Evolutionary conservation across 2,113 vertebrate genomes (phyloP), one percentile per base, ranked within the genome.

Genomic region (Chiloscyllium plagiosum): DNA sequence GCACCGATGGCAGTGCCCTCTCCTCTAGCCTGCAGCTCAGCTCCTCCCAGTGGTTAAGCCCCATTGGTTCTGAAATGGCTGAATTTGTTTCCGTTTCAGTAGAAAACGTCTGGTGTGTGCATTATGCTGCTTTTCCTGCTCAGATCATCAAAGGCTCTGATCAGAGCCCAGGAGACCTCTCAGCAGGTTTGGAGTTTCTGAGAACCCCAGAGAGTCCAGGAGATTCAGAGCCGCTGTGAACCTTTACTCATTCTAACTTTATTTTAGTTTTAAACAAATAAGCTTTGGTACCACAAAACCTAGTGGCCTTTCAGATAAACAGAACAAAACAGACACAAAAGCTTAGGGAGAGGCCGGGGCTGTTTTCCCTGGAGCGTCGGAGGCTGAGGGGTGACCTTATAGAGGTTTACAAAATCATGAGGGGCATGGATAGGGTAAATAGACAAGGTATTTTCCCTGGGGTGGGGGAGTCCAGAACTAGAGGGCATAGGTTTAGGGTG

Each of bases 11-110:
- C 89, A 37, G 65, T 33, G 68, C 69, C 37, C 94, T 95, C 72
- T 76, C 94, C 72, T 95, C 94, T 95, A 17, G 94, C 94, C 94
- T 29, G n/a, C 12, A 95, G 94, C 69, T 72, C 94, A 72, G 33
- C 94, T 95, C 42, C 42, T 72, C 22, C 66, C 94, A 76, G 68
- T 24, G 4, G 12, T 33, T 70, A 72, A 95, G 94, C 89, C 94
- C 47, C 66, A 37, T 26, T 6, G 47, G 94, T 37, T 95, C 94
- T 95, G 94, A 76, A 95, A 42, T 52, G 42, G 94, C 69, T 95
- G 68, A 95, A 50, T 95, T 95, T 95, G 68, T 95, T 95, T 52
- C 68, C 24, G 42, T 76, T 72, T 95, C 69, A 76, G 24, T 95
- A 72, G 94, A 95, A 93, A 95, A 95, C 76, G 42, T 19, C 68